Evolutionary conservation across 2,888 invertebrate species (phyloP), one percentile per base, ranked within the genome.

Genomic region (Acrocera orbiculus): DNA sequence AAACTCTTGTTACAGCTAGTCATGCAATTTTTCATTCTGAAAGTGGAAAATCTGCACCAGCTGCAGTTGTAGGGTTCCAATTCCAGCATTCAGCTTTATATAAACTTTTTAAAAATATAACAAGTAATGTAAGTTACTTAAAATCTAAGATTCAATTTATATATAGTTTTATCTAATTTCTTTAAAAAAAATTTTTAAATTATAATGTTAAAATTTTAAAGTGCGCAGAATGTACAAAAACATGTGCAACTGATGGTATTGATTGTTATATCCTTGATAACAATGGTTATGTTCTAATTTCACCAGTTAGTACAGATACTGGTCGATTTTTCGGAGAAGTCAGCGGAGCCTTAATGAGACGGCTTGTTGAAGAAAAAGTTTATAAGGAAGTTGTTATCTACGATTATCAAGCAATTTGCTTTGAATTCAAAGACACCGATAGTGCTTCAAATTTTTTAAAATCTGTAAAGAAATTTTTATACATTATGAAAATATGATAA

Each of bases 351-450:
- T 70, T 87, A 16, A 83, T 89, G 80, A 63, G 68, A 35, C 69
- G 66, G 45, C 58, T 83, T 31, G 68, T 87, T 1, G 69, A 73
- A 37, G 76, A 79, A 39, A 73, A 73, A 7, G 74, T 90, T 22
- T 90, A 73, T 55, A 74, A 72, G 44, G 65, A 70, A 35, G 72
- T 86, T 9, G 67, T 72, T 34, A 69, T 87, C 34, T 76, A 76
- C 43, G 89, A 90, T 56, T 90, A 89, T 52, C 90, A 90, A 59
- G 86, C 81, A 0, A 82, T 87, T 14, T 90, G 89, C 55, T 81
- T 83, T 46, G 70, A 77, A 42, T 67, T 68, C 32, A 73, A 67
- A 43, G 68, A 67, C 39, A 68, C 68, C 4, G 64, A 66, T 11
- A 81, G 70, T 47, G 64, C 67, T 11, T 76, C 67, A n/a, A 62